A percentile compares a stretch with the other conserved stretches of the same genome.
Evolutionary conservation across 2,888 invertebrate species (phyloP).

Genomic region (Agrotis clavis): DNA sequence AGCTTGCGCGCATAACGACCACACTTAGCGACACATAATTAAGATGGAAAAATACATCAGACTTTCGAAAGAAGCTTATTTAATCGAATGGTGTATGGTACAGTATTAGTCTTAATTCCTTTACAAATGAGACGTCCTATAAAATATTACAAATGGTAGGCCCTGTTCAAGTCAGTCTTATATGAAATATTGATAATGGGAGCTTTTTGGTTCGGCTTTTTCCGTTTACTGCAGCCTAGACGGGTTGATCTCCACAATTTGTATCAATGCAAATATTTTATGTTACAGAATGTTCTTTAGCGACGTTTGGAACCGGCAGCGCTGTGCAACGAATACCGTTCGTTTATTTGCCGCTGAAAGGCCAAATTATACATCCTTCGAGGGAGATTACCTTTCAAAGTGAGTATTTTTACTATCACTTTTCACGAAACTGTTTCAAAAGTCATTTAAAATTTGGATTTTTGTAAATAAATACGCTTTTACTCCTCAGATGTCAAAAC

Average conservation of each 20-base stretch:
- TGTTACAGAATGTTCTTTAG: conserved; percentile 94
- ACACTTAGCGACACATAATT: conserved; percentile 27
- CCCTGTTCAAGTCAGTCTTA: conserved; percentile 12
- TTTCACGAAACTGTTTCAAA: not conserved
- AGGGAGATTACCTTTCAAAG: conserved; percentile 96
- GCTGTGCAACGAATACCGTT: conserved; percentile 95
- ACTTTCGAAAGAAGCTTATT: conserved; percentile 67
- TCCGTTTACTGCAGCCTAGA: conserved; percentile 13
- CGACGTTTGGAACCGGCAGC: conserved; percentile 94
- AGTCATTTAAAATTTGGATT: not conserved
- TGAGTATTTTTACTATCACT: conserved; percentile 70
- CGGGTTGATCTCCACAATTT: conserved; percentile 35
- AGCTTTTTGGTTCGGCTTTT: conserved; percentile 16
- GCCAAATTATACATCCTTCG: conserved; percentile 97
- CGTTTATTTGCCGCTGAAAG: conserved; percentile 96
- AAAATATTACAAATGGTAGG: conserved; percentile 41
- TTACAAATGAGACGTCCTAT: conserved; percentile 70
- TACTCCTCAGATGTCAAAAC: conserved; percentile 93
- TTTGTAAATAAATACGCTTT: not conserved
- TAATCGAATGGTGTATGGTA: conserved; percentile 57
- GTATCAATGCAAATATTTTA: conserved; percentile 44
- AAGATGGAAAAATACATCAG: conserved; percentile 38
- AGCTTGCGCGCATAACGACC: conserved; percentile 32
- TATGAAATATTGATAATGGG: conserved; percentile 44
- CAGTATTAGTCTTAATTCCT: conserved; percentile 74